Percentiles rank a stretch among this genome's conserved stretches.
Evolutionary conservation across 2,888 invertebrate genomes (phyloP).

Genomic region (Anorthoa munda): DNA sequence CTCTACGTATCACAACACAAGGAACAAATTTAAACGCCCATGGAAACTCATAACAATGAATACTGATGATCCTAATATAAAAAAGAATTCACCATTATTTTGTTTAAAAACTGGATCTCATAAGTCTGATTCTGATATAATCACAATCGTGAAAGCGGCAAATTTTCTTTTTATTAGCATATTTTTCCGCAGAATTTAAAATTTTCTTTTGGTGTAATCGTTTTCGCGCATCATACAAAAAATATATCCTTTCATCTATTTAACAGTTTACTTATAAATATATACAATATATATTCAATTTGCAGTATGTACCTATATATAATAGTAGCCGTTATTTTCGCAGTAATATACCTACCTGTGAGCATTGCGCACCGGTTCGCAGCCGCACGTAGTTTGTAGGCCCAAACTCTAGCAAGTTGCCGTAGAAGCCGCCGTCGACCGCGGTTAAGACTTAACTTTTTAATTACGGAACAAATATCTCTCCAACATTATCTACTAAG

Average conservation of each 20-base stretch:
- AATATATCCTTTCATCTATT: not conserved
- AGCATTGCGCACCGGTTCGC: not conserved
- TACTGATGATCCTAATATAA: constrained; percentile 9
- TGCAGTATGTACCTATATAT: not conserved
- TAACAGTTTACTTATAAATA: not conserved
- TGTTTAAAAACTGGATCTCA: not conserved
- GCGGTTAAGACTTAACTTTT: not conserved
- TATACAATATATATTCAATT: not conserved
- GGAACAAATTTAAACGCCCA: constrained; percentile 3
- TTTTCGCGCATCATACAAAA: not conserved
- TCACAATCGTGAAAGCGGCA: too few species aligned
- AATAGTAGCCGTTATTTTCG: not conserved
- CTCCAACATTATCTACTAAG: too few species aligned
- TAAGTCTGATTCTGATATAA: not conserved
- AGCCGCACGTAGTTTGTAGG: constrained; percentile 2
- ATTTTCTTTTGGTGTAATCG: not conserved
- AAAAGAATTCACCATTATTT: not conserved
- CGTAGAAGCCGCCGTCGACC: constrained; percentile 11
- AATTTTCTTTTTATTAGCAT: too few species aligned
- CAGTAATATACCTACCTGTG: too few species aligned
- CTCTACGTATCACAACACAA: not conserved
- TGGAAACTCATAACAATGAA: constrained; percentile 19
- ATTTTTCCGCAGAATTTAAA: not conserved
- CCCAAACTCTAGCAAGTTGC: not conserved
- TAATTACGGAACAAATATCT: not conserved